Conservation (phyloP, 1,140 invertebrate species). For the Rhopalosiphum padi region DNA sequence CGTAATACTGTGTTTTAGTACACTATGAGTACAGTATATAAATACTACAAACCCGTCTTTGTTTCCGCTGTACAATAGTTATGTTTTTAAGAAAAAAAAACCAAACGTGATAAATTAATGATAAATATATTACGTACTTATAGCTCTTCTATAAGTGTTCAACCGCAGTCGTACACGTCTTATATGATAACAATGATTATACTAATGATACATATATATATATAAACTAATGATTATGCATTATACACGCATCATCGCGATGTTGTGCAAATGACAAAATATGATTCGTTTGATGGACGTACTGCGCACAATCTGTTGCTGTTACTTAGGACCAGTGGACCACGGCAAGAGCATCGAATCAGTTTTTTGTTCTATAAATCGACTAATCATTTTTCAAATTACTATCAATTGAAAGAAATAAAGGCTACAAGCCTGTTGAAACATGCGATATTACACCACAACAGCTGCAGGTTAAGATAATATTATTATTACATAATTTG, state of each 20-base stretch:
- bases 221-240: too few species aligned
- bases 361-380: too few species aligned
- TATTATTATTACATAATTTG: too few species aligned
- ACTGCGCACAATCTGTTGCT: not conserved
- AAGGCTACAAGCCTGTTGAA: too few species aligned
- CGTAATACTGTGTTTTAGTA: not conserved
- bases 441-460: too few species aligned
- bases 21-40: not conserved
- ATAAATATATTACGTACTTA: not conserved
- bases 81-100: not conserved
- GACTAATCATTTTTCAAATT: too few species aligned
- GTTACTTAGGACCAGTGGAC: too few species aligned
- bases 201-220: too few species aligned
- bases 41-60: not conserved
- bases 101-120: slow-evolving; percentile 1
- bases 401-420: too few species aligned
- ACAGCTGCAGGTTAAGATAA: too few species aligned
- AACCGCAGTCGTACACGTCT: not conserved
- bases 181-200: not conserved
- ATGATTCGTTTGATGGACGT: not conserved
- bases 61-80: not conserved
- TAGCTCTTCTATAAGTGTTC: not conserved
- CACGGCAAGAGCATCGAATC: too few species aligned
- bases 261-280: not conserved
- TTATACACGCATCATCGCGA: too few species aligned